Evolutionary conservation across 1,140 invertebrate species (phyloP).

Genomic region (Drosophila triauraria): DNA sequence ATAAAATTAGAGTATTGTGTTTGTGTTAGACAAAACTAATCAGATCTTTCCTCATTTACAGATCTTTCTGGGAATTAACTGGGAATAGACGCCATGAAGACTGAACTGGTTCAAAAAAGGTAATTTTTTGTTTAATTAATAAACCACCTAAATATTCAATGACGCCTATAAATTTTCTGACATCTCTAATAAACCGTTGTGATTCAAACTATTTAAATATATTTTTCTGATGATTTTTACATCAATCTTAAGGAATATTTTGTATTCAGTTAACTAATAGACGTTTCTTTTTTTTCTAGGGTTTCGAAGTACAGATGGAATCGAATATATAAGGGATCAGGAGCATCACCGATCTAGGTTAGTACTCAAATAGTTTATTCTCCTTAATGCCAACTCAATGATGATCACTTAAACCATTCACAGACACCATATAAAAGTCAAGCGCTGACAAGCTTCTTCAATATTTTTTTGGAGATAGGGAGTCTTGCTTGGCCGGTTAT

Average conservation of each 20-base stretch:
- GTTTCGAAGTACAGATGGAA: background rate
- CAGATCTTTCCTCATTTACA: slow-evolving; percentile 12
- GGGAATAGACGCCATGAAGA: too few relatives aligned
- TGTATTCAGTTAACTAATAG: background rate
- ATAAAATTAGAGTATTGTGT: background rate
- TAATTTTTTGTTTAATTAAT: background rate
- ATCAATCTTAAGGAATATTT: background rate
- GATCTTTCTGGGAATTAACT: slow-evolving; percentile 2
- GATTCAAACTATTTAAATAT: slow-evolving; percentile 61
- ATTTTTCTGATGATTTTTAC: slow-evolving; percentile 38
- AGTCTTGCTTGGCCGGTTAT: slow-evolving; percentile 72
- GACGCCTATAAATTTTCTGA: slow-evolving; percentile 75
- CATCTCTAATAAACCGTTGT: slow-evolving; percentile 80
- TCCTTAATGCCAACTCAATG: slow-evolving; percentile 26
- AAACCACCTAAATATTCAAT: slow-evolving; percentile 4
- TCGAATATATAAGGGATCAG: too few relatives aligned
- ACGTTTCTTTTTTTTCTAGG: background rate
- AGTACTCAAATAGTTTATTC: slow-evolving; percentile 7
- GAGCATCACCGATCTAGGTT: slow-evolving; percentile 22
- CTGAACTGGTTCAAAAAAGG: slow-evolving; percentile 4
- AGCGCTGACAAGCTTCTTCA: slow-evolving; percentile 68
- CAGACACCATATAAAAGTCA: slow-evolving; percentile 80
- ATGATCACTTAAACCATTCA: slow-evolving; percentile 84
- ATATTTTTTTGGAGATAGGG: slow-evolving; percentile 81
- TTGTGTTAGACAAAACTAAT: background rate